A percentile compares a stretch with the other conserved stretches of the same genome.
These are phyloP conservation scores for Cephus pygmeus DNA, from an alignment of 2,888 invertebrate genomes.

Conservation along the genomic window DNA sequence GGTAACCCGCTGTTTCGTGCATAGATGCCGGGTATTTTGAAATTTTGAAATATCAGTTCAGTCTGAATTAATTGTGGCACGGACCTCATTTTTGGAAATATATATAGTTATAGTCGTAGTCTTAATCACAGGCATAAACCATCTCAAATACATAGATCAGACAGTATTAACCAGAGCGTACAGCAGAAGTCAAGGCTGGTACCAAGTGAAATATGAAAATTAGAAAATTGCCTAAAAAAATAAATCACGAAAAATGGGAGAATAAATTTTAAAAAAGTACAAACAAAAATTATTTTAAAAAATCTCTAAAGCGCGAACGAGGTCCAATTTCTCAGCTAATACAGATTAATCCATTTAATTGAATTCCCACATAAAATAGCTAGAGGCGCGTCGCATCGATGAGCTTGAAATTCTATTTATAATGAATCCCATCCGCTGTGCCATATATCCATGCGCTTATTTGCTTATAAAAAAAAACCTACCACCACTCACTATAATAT, in stretches of 20 bases:
- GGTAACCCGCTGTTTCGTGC: too few relatives aligned
- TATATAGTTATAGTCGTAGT: neutral
- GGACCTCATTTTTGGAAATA: neutral
- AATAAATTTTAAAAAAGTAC: neutral
- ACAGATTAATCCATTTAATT: neutral
- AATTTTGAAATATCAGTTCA: neutral
- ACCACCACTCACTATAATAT: neutral
- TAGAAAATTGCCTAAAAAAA: neutral
- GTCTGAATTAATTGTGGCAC: neutral
- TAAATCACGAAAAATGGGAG: neutral
- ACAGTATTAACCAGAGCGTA: neutral
- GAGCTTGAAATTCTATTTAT: neutral
- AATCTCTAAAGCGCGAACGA: neutral
- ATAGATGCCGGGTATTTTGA: too few relatives aligned
- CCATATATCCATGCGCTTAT: neutral
- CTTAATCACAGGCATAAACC: neutral
- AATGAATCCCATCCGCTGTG: neutral
- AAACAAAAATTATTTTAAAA: neutral
- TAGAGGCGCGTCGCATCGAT: neutral
- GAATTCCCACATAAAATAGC: neutral
- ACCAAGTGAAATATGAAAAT: neutral
- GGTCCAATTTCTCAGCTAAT: neutral
- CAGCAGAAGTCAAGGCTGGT: neutral
- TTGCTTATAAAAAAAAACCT: neutral
- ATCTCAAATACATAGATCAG: neutral